Evolutionary conservation across 2,888 invertebrate genomes (phyloP).

Genomic region (Cryptocheilus praepositus): DNA sequence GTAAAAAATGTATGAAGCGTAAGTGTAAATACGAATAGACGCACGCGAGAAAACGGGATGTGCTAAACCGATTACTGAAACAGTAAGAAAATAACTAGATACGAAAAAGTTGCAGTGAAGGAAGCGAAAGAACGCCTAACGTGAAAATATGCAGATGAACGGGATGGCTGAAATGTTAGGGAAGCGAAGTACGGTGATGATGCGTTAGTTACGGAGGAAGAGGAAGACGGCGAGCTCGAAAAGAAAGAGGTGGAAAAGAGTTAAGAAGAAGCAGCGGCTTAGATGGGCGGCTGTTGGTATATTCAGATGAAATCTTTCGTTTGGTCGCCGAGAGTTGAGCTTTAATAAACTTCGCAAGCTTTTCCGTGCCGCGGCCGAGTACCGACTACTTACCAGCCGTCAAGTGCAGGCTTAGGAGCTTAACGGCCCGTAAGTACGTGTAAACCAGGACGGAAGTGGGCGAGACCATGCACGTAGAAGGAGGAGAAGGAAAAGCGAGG

Average conservation of each 20-base stretch:
- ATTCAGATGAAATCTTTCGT: conserved; percentile 49
- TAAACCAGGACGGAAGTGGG: conserved; percentile 43
- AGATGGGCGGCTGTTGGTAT: conserved; percentile 22
- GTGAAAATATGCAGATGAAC: too few relatives aligned
- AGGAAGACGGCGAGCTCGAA: conserved; percentile 3
- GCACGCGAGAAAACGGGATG: too few relatives aligned
- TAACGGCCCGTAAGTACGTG: conserved; percentile 52
- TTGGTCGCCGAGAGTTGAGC: conserved; percentile 32
- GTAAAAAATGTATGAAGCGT: conserved; percentile 12
- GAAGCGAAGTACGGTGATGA: not conserved
- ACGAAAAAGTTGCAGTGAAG: too few relatives aligned
- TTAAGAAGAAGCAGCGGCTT: conserved; percentile 15
- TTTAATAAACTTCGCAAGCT: conserved; percentile 59
- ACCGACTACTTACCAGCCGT: conserved; percentile 53
- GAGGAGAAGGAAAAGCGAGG: not conserved
- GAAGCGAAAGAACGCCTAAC: too few relatives aligned
- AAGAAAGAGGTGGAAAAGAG: conserved; percentile 5
- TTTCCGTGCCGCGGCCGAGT: conserved; percentile 43
- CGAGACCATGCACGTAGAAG: conserved; percentile 18
- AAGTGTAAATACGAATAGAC: too few relatives aligned
- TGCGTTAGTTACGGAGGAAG: conserved; percentile 7
- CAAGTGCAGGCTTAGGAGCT: conserved; percentile 57
- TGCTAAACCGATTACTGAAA: too few relatives aligned
- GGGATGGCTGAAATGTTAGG: not conserved
- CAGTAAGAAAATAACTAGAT: too few relatives aligned